Conservation (phyloP, 2,113 vertebrate species). For the Clarias macrocephalus region DNA sequence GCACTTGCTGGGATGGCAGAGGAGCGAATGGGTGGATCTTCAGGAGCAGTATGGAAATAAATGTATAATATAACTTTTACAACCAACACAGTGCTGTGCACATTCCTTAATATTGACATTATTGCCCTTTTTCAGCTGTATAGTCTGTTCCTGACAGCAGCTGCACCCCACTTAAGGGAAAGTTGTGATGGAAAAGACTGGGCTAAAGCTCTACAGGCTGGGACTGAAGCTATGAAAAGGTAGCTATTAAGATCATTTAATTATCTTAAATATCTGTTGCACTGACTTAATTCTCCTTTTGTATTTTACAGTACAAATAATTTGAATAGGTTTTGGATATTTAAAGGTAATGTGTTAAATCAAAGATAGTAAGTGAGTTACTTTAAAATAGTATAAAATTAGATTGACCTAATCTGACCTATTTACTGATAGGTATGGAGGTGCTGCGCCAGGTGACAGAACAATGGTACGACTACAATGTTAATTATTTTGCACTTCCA, state of each 20-base stretch:
- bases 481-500: background rate
- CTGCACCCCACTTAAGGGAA: constrained; percentile 73
- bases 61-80: background rate
- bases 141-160: constrained; percentile 87
- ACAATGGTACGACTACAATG: constrained; percentile 75
- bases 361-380: background rate
- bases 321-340: background rate
- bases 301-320: background rate
- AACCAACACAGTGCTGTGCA: background rate
- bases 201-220: constrained; percentile 85
- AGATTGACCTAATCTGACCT: background rate
- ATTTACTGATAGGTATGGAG: constrained; percentile 76
- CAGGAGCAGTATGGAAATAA: constrained; percentile 80
- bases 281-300: background rate
- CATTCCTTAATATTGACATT: background rate
- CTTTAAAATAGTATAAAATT: background rate
- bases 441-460: constrained; percentile 80
- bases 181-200: constrained; percentile 67
- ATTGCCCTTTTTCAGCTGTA: constrained; percentile 75
- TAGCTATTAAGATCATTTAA: constrained; percentile 58
- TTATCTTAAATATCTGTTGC: background rate
- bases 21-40: constrained; percentile 93
- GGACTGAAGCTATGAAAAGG: constrained; percentile 86
- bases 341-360: background rate
- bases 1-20: constrained; percentile 78